Conservation (phyloP, 2,888 invertebrate species). For the Tenthredo scrophulariae region DNA sequence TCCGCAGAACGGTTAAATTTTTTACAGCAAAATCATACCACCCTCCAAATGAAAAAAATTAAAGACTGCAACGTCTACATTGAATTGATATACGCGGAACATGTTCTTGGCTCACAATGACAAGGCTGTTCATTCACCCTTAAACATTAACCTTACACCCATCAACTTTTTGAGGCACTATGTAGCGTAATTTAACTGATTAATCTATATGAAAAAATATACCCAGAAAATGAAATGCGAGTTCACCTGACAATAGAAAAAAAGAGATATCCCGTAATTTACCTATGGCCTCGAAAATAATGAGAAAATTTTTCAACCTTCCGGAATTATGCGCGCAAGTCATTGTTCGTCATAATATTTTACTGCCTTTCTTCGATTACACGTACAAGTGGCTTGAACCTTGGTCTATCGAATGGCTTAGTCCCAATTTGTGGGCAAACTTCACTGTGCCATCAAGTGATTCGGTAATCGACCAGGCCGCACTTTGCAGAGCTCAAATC, state of each 20-base stretch:
- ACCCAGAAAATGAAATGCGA: not conserved
- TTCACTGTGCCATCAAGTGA: constrained; percentile 5
- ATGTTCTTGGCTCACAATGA: not conserved
- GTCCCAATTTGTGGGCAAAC: not conserved
- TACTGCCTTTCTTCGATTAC: not conserved
- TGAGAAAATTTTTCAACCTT: not conserved
- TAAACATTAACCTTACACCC: not conserved
- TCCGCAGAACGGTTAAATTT: no score
- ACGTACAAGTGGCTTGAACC: not conserved
- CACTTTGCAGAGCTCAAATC: not conserved
- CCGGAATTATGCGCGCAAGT: not conserved
- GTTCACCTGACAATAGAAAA: not conserved
- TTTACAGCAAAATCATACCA: no score
- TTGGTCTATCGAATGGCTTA: not conserved
- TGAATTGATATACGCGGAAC: not conserved
- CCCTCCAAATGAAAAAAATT: no score
- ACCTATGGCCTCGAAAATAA: not conserved
- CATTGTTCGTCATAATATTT: not conserved
- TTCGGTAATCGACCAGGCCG: not conserved
- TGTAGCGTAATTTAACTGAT: constrained; percentile 1
- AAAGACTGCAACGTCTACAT: not conserved
- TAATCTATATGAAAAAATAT: not conserved
- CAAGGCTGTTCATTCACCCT: not conserved
- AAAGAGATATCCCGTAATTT: not conserved
- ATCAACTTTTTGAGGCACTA: not conserved